phyloP scores from a whole-genome alignment of 2,113 vertebrate genomes.

The Pangasianodon hypophthalmus region DNA sequence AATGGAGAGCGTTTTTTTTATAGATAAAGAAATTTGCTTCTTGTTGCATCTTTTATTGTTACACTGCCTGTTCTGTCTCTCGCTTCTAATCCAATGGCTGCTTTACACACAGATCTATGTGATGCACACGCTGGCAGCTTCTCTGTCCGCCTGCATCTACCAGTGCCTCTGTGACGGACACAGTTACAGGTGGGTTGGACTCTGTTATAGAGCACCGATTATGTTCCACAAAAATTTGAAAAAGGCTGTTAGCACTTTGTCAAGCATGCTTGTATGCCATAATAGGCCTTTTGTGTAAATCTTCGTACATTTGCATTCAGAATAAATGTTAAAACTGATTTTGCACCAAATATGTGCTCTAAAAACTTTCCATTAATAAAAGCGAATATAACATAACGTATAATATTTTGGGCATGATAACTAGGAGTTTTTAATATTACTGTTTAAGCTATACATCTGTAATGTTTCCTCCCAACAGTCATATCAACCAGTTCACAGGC shows the following conservation, averaged over 20 bases:
- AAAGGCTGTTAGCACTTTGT: background rate
- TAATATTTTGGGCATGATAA: background rate
- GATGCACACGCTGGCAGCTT: slow-evolving; percentile 94
- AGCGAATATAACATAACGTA: background rate
- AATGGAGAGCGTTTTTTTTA: background rate
- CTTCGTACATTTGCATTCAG: background rate
- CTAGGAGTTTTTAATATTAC: background rate
- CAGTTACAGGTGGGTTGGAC: slow-evolving; percentile 82
- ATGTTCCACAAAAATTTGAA: background rate
- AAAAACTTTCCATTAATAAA: background rate
- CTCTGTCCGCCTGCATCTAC: slow-evolving; percentile 96
- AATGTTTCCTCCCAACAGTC: slow-evolving; percentile 68
- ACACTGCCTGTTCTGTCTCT: background rate
- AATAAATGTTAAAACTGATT: background rate
- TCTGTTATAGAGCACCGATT: background rate
- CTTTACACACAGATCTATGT: slow-evolving; percentile 83
- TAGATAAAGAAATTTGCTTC: background rate
- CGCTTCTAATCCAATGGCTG: background rate
- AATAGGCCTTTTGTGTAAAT: background rate
- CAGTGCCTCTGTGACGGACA: slow-evolving; percentile 96
- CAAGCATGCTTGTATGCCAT: background rate
- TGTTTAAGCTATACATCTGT: slow-evolving; percentile 2
- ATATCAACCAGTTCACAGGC: slow-evolving; percentile 92
- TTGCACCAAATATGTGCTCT: background rate
- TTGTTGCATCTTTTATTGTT: background rate